Evolutionary conservation across 2,888 invertebrate genomes (phyloP), one percentile per base, ranked within the genome.

Genomic region (Patella caerulea): DNA sequence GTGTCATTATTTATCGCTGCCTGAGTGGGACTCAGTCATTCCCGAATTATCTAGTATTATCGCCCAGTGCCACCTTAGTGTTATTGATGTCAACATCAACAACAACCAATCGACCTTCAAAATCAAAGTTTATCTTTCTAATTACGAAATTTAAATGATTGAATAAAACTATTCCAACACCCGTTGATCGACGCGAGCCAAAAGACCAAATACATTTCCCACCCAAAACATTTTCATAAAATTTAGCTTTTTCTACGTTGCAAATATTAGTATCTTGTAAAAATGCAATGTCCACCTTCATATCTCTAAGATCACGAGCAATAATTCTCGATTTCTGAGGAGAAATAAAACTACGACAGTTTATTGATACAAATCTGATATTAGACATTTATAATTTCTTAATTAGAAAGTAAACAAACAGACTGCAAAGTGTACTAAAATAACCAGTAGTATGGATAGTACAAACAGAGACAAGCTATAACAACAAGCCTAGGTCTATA

Each of bases 141-240:
- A 65, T 65, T 24, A 65, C 24, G 24, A 65, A 65, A 65, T 19
- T 65, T 65, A 65, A 65, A 65, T 24, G 65, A 15, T 65, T 65
- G 24, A 15, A 65, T 5, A 65, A 4, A 65, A 65, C 65, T 11
- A 65, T 19, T 24, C 65, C 65, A 2, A 65, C 65, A 19, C 65
- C 65, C 65, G 65, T 65, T 15, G 65, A 65, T 3, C 65, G 65
- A 4, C 24, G 12, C 11, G 65, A 65, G 12, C 65, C 65, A 65
- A 65, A 65, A 65, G 65, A 65, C 65, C 65, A 65, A 65, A 65
- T 65, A 24, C 65, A 65, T 65, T 65, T 65, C 11, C 65, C 65
- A 9, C 65, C 65, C 9, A 65, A 65, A 65, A 65, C 17, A 65
- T 65, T 65, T 65, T 65, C 65, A 24, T 65, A 65, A 65, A 65